Conservation (phyloP, 2,888 invertebrate genomes). For the Xylota sylvarum region DNA sequence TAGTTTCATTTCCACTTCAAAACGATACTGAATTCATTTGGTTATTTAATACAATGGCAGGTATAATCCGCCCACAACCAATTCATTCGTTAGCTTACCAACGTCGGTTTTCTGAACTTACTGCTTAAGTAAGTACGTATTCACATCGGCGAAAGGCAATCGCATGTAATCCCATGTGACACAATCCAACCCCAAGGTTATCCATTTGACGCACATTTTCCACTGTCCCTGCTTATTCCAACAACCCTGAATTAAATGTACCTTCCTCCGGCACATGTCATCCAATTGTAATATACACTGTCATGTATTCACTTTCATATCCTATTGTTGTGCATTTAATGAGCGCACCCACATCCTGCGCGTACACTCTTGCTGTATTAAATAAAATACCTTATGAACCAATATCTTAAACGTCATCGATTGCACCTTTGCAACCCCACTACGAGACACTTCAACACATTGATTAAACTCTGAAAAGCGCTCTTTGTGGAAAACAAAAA, state of each 20-base stretch:
- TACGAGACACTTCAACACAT: constrained; percentile 29
- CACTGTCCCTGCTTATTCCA: constrained; percentile 34
- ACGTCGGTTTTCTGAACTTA: constrained; percentile 52
- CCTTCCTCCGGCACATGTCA: constrained; percentile 36
- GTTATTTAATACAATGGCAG: constrained; percentile 5
- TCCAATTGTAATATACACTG: constrained; percentile 33
- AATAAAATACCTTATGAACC: constrained; percentile 48
- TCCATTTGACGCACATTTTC: constrained; percentile 65
- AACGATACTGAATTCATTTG: background rate
- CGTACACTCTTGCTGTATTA: constrained; percentile 7
- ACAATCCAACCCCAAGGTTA: constrained; percentile 68
- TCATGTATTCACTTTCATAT: constrained; percentile 17
- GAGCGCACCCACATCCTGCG: constrained; percentile 27
- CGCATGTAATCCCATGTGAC: constrained; percentile 65
- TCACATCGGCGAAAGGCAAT: constrained; percentile 41
- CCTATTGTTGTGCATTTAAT: constrained; percentile 64
- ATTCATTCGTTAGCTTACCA: constrained; percentile 46
- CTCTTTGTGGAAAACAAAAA: constrained; percentile 15
- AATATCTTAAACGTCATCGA: constrained; percentile 70
- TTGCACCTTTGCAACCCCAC: constrained; percentile 41
- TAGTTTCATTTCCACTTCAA: background rate
- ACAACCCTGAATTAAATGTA: constrained; percentile 65
- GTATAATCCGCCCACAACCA: constrained; percentile 6
- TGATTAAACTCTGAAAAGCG: constrained; percentile 50
- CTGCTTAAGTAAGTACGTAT: constrained; percentile 32